phyloP scores from a whole-genome alignment of 2,113 vertebrate genomes.

The Oplegnathus fasciatus region DNA sequence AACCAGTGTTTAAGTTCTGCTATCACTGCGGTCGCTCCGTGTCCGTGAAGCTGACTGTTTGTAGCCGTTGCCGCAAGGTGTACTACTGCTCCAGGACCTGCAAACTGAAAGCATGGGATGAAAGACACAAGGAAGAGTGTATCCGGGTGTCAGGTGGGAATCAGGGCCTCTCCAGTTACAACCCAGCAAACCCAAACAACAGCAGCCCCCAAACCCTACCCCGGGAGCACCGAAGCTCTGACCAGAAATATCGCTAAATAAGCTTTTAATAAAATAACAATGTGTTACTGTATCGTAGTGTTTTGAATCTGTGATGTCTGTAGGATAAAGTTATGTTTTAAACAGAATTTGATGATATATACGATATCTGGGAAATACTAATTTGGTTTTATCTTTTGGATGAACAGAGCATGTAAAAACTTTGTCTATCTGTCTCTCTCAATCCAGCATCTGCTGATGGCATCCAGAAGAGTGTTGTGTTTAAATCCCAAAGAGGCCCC shows the following conservation, averaged over 20 bases:
- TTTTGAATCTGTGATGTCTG: conserved; percentile 9
- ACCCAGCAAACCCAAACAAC: conserved; percentile 9
- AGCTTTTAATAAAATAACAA: background rate
- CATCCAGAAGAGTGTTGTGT: conserved; percentile 21
- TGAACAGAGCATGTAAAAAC: conserved; percentile 15
- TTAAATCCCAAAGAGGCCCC: conserved; percentile 22
- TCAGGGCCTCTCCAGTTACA: background rate
- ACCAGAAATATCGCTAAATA: background rate
- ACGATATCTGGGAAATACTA: conserved; percentile 3
- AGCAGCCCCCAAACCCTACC: background rate
- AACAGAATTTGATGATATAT: background rate
- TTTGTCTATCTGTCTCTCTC: conserved; percentile 37
- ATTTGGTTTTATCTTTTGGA: conserved; percentile 12
- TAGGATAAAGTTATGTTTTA: background rate
- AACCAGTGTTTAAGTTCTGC: conserved; percentile 86
- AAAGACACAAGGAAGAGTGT: conserved; percentile 87
- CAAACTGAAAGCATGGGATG: conserved; percentile 83
- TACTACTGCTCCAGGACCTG: conserved; percentile 88
- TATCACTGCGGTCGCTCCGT: conserved; percentile 87
- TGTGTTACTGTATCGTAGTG: background rate
- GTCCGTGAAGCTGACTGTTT: conserved; percentile 81
- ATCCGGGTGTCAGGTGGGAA: conserved; percentile 62
- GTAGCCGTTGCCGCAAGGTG: conserved; percentile 83
- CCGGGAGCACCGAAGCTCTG: background rate
- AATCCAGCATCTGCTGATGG: conserved; percentile 42